Evolutionary conservation across 2,797 vertebrate species (phyloP).

Genomic region (Hyperoplus immaculatus): DNA sequence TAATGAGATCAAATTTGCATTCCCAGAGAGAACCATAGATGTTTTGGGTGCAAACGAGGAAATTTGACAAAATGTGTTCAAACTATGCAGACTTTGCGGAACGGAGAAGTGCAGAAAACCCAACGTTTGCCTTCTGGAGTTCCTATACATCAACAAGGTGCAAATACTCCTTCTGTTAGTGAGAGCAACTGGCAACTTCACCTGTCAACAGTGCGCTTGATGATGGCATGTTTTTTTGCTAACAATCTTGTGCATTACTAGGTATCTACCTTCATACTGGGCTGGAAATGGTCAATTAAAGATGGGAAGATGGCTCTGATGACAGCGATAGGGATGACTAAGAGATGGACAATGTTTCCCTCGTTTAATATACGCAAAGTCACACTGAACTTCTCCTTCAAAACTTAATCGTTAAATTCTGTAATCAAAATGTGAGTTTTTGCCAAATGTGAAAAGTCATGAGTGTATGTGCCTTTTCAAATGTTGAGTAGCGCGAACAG

Average conservation of each 20-base stretch:
- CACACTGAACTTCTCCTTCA: too few species aligned
- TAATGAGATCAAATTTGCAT: conserved; percentile 6
- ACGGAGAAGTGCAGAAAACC: conserved; percentile 32
- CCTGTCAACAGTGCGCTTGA: not conserved
- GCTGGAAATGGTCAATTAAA: conserved; percentile 50
- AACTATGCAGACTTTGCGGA: conserved; percentile 29
- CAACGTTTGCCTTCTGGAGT: conserved; percentile 51
- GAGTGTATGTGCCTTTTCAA: too few species aligned
- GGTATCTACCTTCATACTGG: conserved; percentile 53
- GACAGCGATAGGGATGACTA: too few species aligned
- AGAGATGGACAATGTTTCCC: too few species aligned
- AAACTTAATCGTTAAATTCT: too few species aligned
- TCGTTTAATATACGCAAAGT: too few species aligned
- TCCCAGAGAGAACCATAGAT: conserved; percentile 10
- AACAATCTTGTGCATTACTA: not conserved
- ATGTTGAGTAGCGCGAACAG: too few species aligned
- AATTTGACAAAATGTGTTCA: conserved; percentile 21
- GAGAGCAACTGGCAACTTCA: conserved; percentile 13
- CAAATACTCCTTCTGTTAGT: conserved; percentile 49
- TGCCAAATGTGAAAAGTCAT: too few species aligned
- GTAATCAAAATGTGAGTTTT: too few species aligned
- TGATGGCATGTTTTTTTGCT: conserved; percentile 6
- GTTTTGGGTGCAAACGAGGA: conserved; percentile 13
- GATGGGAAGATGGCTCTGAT: too few species aligned
- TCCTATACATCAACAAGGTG: conserved; percentile 24